Conservation (phyloP, 2,888 invertebrate genomes). For the Nymphalis polychloros region DNA sequence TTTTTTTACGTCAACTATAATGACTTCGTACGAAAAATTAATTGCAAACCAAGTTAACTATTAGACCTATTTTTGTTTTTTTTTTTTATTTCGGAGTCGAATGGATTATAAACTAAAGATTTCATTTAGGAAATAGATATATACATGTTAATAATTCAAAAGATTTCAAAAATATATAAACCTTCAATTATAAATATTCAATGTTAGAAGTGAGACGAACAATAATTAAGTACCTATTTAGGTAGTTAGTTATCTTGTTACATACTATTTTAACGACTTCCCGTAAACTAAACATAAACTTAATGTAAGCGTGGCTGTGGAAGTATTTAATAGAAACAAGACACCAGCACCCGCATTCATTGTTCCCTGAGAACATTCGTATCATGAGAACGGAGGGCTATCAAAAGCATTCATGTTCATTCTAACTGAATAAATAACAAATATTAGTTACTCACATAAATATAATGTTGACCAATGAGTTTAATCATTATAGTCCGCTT, state of each 20-base stretch:
- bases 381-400: slow-evolving; percentile 66
- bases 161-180: too few species aligned
- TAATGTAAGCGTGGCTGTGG: slow-evolving; percentile 48
- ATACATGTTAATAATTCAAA: too few species aligned
- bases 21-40: too few species aligned
- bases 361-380: slow-evolving; percentile 70
- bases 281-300: slow-evolving; percentile 32
- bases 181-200: too few species aligned
- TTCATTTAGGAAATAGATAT: too few species aligned
- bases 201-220: too few species aligned
- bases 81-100: too few species aligned
- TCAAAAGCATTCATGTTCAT: slow-evolving; percentile 54
- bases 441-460: neutral
- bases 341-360: slow-evolving; percentile 64
- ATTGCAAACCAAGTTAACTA: too few species aligned
- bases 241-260: slow-evolving; percentile 26
- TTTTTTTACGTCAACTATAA: too few species aligned
- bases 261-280: slow-evolving; percentile 39
- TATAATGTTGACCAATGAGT: neutral
- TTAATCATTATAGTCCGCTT: slow-evolving; percentile 10
- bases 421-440: slow-evolving; percentile 33
- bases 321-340: slow-evolving; percentile 59
- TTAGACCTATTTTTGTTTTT: too few species aligned
- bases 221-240: too few species aligned
- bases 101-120: too few species aligned